Percentiles rank a stretch among this genome's conserved stretches.
Evolutionary conservation across 2,797 vertebrate genomes (phyloP).

Genomic region (Tadarida brasiliensis): DNA sequence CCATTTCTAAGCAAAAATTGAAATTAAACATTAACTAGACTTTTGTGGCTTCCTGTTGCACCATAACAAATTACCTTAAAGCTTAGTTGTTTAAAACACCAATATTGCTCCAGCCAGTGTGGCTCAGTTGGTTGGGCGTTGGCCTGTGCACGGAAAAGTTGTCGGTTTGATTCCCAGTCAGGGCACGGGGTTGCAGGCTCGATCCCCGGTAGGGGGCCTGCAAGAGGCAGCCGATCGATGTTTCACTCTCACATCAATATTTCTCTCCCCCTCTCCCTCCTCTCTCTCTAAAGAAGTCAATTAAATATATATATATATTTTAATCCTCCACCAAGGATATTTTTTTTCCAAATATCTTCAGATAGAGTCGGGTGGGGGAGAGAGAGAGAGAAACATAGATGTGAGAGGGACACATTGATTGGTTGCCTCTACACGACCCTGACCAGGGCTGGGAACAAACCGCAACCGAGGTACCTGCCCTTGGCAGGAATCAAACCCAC

Average conservation of each 20-base stretch:
- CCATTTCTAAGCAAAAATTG: not conserved
- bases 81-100: not conserved
- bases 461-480: too few relatives aligned
- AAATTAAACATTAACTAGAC: not conserved
- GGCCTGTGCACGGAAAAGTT: not conserved
- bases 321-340: too few relatives aligned
- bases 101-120: not conserved
- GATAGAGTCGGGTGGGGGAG: too few relatives aligned
- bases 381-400: too few relatives aligned
- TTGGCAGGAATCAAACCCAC: too few relatives aligned
- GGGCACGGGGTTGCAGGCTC: not conserved
- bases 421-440: too few relatives aligned
- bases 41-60: not conserved
- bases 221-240: not conserved
- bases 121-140: not conserved
- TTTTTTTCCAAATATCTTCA: too few relatives aligned
- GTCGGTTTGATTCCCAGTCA: not conserved
- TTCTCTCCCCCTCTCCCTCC: not conserved
- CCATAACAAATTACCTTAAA: not conserved
- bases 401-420: too few relatives aligned
- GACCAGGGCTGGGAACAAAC: too few relatives aligned
- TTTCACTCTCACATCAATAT: not conserved
- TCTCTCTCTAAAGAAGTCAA: not conserved
- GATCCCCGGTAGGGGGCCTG: not conserved
- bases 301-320: too few relatives aligned